Base-by-base conservation (phyloP, 1,140 invertebrate species). In the Pissodes strobi region DNA sequence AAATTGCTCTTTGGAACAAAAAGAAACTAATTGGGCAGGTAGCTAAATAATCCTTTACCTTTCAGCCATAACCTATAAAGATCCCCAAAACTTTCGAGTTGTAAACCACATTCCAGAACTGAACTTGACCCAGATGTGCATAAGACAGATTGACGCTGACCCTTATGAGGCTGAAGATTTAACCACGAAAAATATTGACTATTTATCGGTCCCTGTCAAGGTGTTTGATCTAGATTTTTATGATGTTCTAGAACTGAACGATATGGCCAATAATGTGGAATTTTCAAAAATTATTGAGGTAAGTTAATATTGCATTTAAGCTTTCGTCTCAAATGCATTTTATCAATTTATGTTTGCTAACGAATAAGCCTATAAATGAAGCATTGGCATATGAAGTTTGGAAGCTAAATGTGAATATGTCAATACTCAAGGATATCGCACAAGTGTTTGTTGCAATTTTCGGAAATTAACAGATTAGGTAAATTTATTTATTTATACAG, bases 81-180 rank as follows among this genome's bases (percentile, higher is more conserved):
- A 46, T 64, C 8, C 45, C 72, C 17, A 71, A 73, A 45, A 66
- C 22, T 58, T 37, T 13, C 52, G 53, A 10, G 52, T 57, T 5
- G 53, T 51, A 10, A 64, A 39, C 41, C n/a, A 39, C 9, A 49
- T 64, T 13, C 9, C 17, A 8, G 43, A 41, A 13, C 37, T 69
- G 6, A 58, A 61, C 30, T 61, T 71, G 49, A 71, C 64, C 65
- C 76, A 72, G 66, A 77, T 67, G 68, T 84, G 69, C 77, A 80
- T 71, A 77, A 82, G 34, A 66, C 75, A 67, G 67, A 70, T 66
- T 56, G 71, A 66, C 73, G 76, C 81, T 56, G 82, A 86, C 65
- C 82, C 82, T 13, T 92, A 92, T 75, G 87, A 89, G 64, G 85
- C 86, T 64, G 87, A 90, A 71, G 84, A 88, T 78, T 76, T 90